These are phyloP conservation scores for Apotomis turbidana DNA, from an alignment of 2,888 invertebrate species.

Conservation along the genomic window DNA sequence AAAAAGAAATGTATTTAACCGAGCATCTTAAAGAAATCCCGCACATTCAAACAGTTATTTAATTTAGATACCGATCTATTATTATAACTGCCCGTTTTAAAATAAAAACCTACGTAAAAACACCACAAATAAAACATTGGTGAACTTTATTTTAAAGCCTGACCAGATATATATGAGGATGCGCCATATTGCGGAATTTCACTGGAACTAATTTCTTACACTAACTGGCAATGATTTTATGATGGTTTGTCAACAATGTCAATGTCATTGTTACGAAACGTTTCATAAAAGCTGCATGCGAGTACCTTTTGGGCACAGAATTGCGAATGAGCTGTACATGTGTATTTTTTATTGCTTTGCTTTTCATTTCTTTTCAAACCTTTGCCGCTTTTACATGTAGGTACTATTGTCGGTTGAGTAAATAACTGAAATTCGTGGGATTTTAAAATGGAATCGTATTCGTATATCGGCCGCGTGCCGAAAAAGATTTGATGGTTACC, in stretches of 20 bases:
- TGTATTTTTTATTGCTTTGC: not conserved
- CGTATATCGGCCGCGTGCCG: not conserved
- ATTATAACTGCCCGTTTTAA: too few species aligned
- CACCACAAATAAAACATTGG: not conserved
- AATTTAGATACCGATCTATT: too few species aligned
- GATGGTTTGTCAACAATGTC: too few species aligned
- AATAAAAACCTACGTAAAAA: too few species aligned
- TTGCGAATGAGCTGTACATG: not conserved
- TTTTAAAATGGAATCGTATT: not conserved
- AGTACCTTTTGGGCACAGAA: not conserved
- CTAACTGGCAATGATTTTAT: too few species aligned
- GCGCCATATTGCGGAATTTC: too few species aligned
- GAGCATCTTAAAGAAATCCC: too few species aligned
- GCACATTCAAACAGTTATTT: too few species aligned
- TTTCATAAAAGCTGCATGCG: not conserved
- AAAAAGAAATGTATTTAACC: too few species aligned
- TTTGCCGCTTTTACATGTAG: not conserved
- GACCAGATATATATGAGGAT: too few species aligned
- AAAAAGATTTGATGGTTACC: not conserved
- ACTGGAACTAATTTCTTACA: too few species aligned
- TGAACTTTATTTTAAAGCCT: not conserved
- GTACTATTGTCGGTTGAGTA: constrained; percentile 1
- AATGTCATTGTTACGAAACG: not conserved
- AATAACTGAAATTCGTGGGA: constrained; percentile 13
- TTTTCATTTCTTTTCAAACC: not conserved